Percentiles rank a stretch among this genome's conserved stretches.
Evolutionary conservation across 2,797 vertebrate genomes (phyloP).

Genomic region (Centropyge bicolor): DNA sequence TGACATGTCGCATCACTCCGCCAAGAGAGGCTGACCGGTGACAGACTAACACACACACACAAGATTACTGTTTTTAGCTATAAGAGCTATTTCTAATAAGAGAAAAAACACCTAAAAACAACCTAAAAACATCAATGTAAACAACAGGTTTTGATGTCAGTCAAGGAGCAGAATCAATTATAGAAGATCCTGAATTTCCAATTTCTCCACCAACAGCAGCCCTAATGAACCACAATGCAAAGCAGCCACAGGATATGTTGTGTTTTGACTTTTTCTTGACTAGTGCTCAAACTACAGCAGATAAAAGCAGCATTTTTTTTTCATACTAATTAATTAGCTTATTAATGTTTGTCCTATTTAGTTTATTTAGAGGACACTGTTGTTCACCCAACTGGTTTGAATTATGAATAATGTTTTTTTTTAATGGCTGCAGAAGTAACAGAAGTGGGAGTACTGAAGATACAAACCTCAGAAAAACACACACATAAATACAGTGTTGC

Average conservation of each 20-base stretch:
- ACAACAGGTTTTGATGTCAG: constrained; percentile 13
- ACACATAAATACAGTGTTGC: neutral
- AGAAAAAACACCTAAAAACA: neutral
- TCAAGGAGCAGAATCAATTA: constrained; percentile 32
- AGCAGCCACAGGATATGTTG: constrained; percentile 16
- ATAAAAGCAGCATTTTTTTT: constrained; percentile 31
- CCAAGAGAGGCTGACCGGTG: constrained; percentile 51
- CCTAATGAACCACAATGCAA: constrained; percentile 52
- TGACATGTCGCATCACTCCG: constrained; percentile 71
- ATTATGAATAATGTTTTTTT: constrained; percentile 35
- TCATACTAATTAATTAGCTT: constrained; percentile 62
- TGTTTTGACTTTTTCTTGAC: constrained; percentile 61
- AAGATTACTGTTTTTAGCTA: neutral
- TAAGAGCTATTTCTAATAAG: neutral
- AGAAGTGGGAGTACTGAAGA: constrained; percentile 5
- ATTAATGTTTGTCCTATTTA: constrained; percentile 49
- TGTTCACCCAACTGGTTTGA: constrained; percentile 33
- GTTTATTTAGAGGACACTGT: constrained; percentile 49
- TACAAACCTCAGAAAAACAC: constrained; percentile 14
- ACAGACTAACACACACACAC: constrained; percentile 32
- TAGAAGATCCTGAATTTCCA: neutral
- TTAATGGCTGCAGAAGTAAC: neutral
- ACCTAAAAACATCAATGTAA: constrained; percentile 21
- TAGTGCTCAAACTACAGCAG: constrained; percentile 44
- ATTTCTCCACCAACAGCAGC: constrained; percentile 33